Evolutionary conservation across 2,888 invertebrate genomes (phyloP), one percentile per base, ranked within the genome.

Genomic region (Tuta absoluta): DNA sequence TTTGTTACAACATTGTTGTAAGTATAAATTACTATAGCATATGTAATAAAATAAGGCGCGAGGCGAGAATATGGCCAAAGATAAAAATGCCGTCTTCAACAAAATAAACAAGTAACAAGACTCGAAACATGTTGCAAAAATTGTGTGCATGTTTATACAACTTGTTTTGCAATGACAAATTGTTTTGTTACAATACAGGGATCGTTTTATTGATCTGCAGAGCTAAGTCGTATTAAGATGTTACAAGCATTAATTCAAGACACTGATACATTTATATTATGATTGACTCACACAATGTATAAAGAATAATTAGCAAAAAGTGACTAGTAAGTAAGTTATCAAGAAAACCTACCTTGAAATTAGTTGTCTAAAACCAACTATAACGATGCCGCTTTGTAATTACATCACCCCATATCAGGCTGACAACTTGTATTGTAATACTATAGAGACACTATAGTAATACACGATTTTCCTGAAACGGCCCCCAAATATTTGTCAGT

Each of bases 121-220:
- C 38, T 2, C 41, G 3, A 53, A 24, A 53, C 53, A 21, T 23
- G 59, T 7, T 33, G 59, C 45, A 51, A 14, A 66, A 68, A 69
- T 66, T 64, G 21, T 63, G 58, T 59, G 69, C 70, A 69, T 68
- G 71, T 78, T 78, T 76, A 68, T 72, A 80, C 79, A 77, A 73
- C 69, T 71, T 73, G 74, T 71, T 72, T 71, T 69, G 64, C 69
- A 74, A 76, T 70, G 73, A 72, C 73, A 72, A 63, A 48, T 66
- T 45, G 49, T 65, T 56, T 53, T 62, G 59, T 65, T 64, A 24
- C 62, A 64, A 61, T 59, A 33, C 68, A 66, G 61, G 28, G 23
- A n/a, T 58, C 65, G 67, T 65, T 37, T 10, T 37, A 14, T 28
- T 10, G 57, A 14, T 28, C 5, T 49, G 11, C 23, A 19, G 7